Evolutionary conservation across 1,140 invertebrate species (phyloP), one percentile per base, ranked within the genome.

Genomic region (Oscheius sp.): DNA sequence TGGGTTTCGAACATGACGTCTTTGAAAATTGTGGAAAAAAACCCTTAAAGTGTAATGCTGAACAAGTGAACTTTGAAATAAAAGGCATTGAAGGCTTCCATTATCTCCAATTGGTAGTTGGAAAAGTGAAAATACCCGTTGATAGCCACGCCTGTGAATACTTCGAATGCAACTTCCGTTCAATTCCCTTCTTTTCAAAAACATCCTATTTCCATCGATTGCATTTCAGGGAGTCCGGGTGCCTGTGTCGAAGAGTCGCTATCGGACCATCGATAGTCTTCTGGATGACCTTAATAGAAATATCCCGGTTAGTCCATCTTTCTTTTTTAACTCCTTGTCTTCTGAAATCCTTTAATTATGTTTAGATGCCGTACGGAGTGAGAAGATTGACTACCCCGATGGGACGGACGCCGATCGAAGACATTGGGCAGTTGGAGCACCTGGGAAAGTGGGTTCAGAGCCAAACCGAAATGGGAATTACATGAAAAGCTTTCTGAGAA

Each of bases 261-360:
- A 83, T 63, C 78, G 82, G 49, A 84, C 62, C 18, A 84, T 83
- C 45, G 74, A 84, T 46, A 74, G 77, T 26, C 70, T 83, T 23
- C 62, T 83, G 71, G 83, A 83, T 69, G 72, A 76, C 26, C 70
- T 83, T 32, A 83, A 83, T 62, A 49, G 46, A 7, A 78, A 58
- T n/a, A 79, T 83, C 34, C n/a, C 31, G 20, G 28, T 55, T 31
- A 23, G 63, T 42, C 61, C 26, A 13, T n/a, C n/a, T 31, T 58
- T 31, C 52, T 52, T 26, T 58, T 26, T 58, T n/a, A 26, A 31
- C 4, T 58, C 13, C 52, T 29, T 13, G 10, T n/a, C 32, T 26
- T 10, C 61, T 10, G 38, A 45, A 29, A 64, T 20, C 34, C 3
- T n/a, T n/a, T 34, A 61, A 34, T 10, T 18, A 61, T 23, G 20